Percentiles rank a stretch among this genome's conserved stretches.
Evolutionary conservation across 2,797 vertebrate genomes (phyloP).

Genomic region (Sternotherus odoratus): DNA sequence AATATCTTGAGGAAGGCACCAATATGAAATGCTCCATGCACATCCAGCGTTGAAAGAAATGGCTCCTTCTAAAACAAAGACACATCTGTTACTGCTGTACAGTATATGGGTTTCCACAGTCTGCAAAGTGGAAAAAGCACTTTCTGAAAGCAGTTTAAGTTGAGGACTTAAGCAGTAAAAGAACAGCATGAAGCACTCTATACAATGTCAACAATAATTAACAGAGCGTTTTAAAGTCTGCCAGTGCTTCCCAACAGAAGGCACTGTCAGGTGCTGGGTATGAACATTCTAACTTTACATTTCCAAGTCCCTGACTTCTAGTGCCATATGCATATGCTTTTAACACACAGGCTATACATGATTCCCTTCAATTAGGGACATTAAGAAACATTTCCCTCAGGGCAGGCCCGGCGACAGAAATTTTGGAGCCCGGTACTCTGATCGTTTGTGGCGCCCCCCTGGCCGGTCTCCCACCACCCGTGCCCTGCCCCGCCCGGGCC

Average conservation of each 20-base stretch:
- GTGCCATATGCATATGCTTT: not conserved
- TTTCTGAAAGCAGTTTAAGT: slow-evolving; percentile 71
- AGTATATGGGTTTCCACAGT: slow-evolving; percentile 66
- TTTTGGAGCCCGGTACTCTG: no score
- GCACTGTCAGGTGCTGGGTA: slow-evolving; percentile 45
- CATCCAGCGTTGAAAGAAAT: slow-evolving; percentile 52
- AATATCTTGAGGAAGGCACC: slow-evolving; percentile 69
- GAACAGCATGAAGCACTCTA: slow-evolving; percentile 67
- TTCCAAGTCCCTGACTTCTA: slow-evolving; percentile 16
- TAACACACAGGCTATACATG: slow-evolving; percentile 25
- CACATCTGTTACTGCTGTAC: slow-evolving; percentile 66
- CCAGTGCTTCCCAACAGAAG: slow-evolving; percentile 20
- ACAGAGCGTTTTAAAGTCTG: slow-evolving; percentile 64
- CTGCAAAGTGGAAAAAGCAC: slow-evolving; percentile 59
- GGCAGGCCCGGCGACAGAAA: no score
- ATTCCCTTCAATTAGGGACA: not conserved
- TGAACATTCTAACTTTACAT: slow-evolving; percentile 31
- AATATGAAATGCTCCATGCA: slow-evolving; percentile 63
- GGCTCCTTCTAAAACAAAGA: slow-evolving; percentile 68
- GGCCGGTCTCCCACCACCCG: no score
- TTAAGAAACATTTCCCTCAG: slow-evolving; percentile 2
- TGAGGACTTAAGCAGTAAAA: slow-evolving; percentile 61
- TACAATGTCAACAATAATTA: slow-evolving; percentile 74
- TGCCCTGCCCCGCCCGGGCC: no score
- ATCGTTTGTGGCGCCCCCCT: no score